Evolutionary conservation across 2,888 invertebrate species (phyloP).

Genomic region (Acronicta alni): DNA sequence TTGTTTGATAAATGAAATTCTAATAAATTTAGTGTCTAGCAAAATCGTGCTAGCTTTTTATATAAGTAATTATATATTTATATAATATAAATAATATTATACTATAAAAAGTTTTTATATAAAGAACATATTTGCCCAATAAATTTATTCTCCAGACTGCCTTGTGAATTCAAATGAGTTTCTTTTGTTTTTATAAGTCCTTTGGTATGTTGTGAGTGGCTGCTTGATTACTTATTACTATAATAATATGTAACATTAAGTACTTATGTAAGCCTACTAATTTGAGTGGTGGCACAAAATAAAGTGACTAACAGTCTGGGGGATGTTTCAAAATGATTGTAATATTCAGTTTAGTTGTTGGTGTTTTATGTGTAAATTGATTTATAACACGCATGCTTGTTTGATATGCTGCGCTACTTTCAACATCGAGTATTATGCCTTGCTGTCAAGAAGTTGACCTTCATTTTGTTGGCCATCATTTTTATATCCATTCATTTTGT

Average conservation of each 20-base stretch:
- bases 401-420: constrained; percentile 86
- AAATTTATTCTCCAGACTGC: constrained; percentile 15
- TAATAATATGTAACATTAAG: background rate
- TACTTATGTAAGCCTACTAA: constrained; percentile 22
- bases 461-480: constrained; percentile 97
- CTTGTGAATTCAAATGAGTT: constrained; percentile 15
- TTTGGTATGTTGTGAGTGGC: constrained; percentile 19
- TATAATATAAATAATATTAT: background rate
- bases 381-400: constrained; percentile 85
- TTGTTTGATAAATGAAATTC: background rate
- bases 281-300: constrained; percentile 42
- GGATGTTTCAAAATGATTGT: constrained; percentile 16
- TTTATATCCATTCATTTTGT: constrained; percentile 90
- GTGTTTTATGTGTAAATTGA: constrained; percentile 69
- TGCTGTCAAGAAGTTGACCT: constrained; percentile 98
- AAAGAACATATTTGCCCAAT: constrained; percentile 13
- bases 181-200: constrained; percentile 5
- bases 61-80: background rate
- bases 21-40: constrained; percentile 2
- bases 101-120: background rate
- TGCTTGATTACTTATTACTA: constrained; percentile 15
- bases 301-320: constrained; percentile 36
- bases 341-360: constrained; percentile 48
- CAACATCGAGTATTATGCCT: constrained; percentile 87
- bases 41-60: background rate